Base-by-base conservation (phyloP, 2,113 vertebrate genomes). In the Okapia johnstoni region DNA sequence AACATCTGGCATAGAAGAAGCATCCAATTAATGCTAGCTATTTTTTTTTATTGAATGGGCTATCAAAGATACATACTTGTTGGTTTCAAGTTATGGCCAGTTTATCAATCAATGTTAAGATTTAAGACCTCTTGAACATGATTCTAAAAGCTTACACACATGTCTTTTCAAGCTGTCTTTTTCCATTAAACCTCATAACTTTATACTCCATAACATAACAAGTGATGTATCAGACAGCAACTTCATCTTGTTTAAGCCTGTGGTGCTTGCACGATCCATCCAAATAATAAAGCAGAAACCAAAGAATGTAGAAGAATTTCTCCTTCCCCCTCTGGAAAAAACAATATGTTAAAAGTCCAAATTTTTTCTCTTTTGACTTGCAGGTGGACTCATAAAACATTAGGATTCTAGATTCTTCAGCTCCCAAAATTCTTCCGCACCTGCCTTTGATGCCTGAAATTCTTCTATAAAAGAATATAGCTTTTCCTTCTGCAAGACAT, bases 311-410 rank as follows among this genome's bases (percentile, higher is more conserved):
- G 77, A 93, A 55, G 57, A 88, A 90, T 50, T 85, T 70, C 83
- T 83, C 40, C 26, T 60, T 86, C 11, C 46, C 6, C 8, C 46
- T 85, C 94, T 95, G 95, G 55, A 95, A 96, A 96, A 98, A 94
- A 95, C 40, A 93, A 85, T 81, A 94, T 61, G 50, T 40, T 90
- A 70, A 94, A 96, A 94, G 14, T 88, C 23, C 90, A 96, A 54
- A n/a, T 77, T 81, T 96, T 84, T 90, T 97, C 23, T 80, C 43
- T 96, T 97, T 98, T 97, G 28, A 43, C 96, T 97, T 96, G 60
- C 33, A 46, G 77, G 4, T 88, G 55, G 88, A 93, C 25, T 96
- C 81, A 33, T 96, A 96, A 89, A 46, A 93, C 55, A 85, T 55
- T 96, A 15, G 15, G 92, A 76, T 96, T 87, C 88, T 88, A 93